Evolutionary conservation across 2,888 invertebrate species (phyloP).

Genomic region (Hydriomena furcata): DNA sequence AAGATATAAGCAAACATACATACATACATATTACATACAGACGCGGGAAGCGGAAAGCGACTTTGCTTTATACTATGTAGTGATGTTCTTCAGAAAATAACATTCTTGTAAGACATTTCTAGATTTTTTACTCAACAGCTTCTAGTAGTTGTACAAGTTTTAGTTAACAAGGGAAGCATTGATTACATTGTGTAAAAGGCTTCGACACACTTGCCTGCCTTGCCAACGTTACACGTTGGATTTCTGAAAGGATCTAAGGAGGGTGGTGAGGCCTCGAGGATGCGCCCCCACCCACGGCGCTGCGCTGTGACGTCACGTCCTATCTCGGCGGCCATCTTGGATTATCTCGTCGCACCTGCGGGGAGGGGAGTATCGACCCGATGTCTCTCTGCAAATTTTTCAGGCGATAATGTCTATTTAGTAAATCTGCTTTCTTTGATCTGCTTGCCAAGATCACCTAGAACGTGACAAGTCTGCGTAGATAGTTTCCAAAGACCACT

Average conservation of each 20-base stretch:
- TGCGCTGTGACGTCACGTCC: constrained; percentile 82
- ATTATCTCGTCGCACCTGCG: constrained; percentile 84
- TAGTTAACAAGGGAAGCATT: no score
- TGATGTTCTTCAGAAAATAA: no score
- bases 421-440: constrained; percentile 33
- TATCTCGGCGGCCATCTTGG: constrained; percentile 84
- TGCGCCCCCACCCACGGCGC: constrained; percentile 54
- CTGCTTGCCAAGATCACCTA: background rate
- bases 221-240: constrained; percentile 63
- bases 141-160: no score
- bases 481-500: no score
- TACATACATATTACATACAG: no score
- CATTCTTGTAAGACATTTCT: no score
- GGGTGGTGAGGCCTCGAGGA: constrained; percentile 81
- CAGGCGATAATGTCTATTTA: constrained; percentile 61
- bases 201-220: constrained; percentile 23
- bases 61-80: no score
- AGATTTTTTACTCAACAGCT: no score
- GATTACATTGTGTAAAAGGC: no score
- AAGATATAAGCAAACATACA: no score
- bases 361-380: constrained; percentile 78
- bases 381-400: constrained; percentile 70
- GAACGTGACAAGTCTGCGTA: background rate
- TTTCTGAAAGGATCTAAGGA: constrained; percentile 83
- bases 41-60: no score